Percentiles rank a stretch among this genome's conserved stretches.
Conservation (phyloP, 2,113 vertebrate species). For the Grammomys dolichurus region DNA sequence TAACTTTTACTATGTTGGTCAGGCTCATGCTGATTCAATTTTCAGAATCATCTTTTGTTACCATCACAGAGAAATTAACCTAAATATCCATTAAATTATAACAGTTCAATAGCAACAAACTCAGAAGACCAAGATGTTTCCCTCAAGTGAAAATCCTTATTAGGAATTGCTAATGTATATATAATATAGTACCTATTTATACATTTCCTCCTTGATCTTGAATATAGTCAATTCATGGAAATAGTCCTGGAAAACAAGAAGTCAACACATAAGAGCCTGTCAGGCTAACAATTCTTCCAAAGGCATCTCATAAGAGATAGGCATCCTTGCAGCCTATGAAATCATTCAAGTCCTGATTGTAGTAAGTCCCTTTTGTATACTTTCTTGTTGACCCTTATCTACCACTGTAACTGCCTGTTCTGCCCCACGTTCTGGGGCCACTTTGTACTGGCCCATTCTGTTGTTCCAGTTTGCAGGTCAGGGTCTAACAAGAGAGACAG, state of each 20-base stretch:
- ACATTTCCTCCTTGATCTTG: background rate
- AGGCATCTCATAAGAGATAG: background rate
- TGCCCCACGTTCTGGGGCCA: too few species aligned
- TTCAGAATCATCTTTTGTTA: background rate
- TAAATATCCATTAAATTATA: background rate
- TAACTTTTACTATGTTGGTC: background rate
- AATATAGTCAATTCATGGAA: background rate
- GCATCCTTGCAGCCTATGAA: fast-evolving
- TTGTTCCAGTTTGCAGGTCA: too few species aligned
- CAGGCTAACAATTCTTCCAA: background rate
- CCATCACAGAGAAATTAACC: background rate
- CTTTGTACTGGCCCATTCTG: too few species aligned
- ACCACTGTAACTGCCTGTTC: too few species aligned
- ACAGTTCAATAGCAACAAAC: background rate
- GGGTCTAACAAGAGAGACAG: too few species aligned
- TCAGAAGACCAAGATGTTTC: background rate
- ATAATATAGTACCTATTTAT: too few species aligned
- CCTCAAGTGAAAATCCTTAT: background rate
- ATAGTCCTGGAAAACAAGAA: background rate
- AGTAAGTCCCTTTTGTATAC: background rate
- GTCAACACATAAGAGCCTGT: background rate
- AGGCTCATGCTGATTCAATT: background rate
- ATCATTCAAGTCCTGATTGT: background rate
- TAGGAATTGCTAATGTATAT: background rate
- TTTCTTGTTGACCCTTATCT: background rate